Evolutionary conservation across 2,888 invertebrate species (phyloP).

Genomic region (Ophraella communa): DNA sequence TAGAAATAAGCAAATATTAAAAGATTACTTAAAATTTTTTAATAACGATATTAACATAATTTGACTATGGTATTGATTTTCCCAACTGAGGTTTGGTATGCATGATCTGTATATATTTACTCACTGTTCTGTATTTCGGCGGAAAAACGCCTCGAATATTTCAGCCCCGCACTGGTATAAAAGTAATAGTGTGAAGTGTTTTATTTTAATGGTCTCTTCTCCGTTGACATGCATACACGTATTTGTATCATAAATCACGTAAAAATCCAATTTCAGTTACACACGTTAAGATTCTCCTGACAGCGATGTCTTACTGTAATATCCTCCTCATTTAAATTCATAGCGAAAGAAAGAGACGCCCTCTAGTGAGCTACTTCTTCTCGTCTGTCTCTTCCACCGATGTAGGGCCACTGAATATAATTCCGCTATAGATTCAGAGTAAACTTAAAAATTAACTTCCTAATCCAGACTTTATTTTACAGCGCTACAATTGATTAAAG

Average conservation of each 20-base stretch:
- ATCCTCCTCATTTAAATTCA: slow-evolving; percentile 44
- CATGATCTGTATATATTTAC: too few relatives aligned
- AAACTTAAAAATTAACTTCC: slow-evolving; percentile 29
- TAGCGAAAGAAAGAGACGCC: slow-evolving; percentile 34
- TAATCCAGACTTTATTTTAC: too few relatives aligned
- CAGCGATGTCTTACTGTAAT: slow-evolving; percentile 42
- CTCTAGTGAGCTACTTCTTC: slow-evolving; percentile 7
- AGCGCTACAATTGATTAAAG: too few relatives aligned
- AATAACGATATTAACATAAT: too few relatives aligned
- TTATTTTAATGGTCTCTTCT: slow-evolving; percentile 34
- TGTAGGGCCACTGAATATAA: slow-evolving; percentile 17
- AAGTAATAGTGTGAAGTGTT: slow-evolving; percentile 36
- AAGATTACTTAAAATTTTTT: too few relatives aligned
- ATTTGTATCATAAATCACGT: slow-evolving; percentile 45
- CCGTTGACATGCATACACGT: slow-evolving; percentile 41
- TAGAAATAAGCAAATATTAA: too few relatives aligned
- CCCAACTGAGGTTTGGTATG: too few relatives aligned
- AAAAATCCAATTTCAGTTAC: slow-evolving; percentile 44
- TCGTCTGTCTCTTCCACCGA: neutral
- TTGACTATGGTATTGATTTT: too few relatives aligned
- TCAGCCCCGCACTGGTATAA: slow-evolving; percentile 1
- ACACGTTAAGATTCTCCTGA: slow-evolving; percentile 42
- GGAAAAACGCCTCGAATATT: neutral
- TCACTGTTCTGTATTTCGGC: too few relatives aligned
- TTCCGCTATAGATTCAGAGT: slow-evolving; percentile 27